Conservation (phyloP, 2,797 vertebrate species). For the Etheostoma nigrum region DNA sequence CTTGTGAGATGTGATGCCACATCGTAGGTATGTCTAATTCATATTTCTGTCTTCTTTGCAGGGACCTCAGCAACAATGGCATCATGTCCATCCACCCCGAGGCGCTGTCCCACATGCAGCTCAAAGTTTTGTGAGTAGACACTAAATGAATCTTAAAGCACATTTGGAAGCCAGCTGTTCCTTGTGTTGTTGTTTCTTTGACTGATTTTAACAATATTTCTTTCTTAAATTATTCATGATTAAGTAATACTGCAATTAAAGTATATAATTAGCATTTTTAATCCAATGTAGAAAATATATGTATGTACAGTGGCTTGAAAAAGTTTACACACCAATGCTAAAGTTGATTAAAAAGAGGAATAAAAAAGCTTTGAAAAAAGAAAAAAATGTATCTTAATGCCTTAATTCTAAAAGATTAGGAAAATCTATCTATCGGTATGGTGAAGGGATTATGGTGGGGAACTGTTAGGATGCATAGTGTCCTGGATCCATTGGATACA, state of each 20-base stretch:
- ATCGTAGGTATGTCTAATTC: slow-evolving; percentile 41
- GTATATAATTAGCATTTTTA: slow-evolving; percentile 4
- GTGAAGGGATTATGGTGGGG: too few species aligned
- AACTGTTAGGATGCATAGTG: too few species aligned
- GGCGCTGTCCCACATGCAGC: slow-evolving; percentile 88
- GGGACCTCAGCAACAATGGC: slow-evolving; percentile 93
- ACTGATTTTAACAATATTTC: slow-evolving; percentile 13
- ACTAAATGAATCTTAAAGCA: slow-evolving; percentile 1
- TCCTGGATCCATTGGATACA: too few species aligned
- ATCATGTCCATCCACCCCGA: slow-evolving; percentile 95
- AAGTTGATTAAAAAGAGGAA: too few species aligned
- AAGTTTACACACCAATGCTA: too few species aligned
- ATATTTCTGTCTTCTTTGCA: slow-evolving; percentile 73
- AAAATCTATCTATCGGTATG: too few species aligned
- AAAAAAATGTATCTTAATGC: too few species aligned
- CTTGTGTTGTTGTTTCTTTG: slow-evolving; percentile 2
- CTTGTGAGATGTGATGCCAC: slow-evolving; percentile 36
- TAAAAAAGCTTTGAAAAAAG: too few species aligned
- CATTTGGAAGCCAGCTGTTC: slow-evolving; percentile 2
- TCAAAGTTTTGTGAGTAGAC: slow-evolving; percentile 93
- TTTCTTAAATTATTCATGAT: slow-evolving; percentile 19
- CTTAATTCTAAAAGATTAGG: too few species aligned
- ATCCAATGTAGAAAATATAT: not conserved
- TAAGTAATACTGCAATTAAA: slow-evolving; percentile 1
- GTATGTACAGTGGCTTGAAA: too few species aligned